phyloP scores from a whole-genome alignment of 2,888 invertebrate species.

The Acrobeloides nanus region DNA sequence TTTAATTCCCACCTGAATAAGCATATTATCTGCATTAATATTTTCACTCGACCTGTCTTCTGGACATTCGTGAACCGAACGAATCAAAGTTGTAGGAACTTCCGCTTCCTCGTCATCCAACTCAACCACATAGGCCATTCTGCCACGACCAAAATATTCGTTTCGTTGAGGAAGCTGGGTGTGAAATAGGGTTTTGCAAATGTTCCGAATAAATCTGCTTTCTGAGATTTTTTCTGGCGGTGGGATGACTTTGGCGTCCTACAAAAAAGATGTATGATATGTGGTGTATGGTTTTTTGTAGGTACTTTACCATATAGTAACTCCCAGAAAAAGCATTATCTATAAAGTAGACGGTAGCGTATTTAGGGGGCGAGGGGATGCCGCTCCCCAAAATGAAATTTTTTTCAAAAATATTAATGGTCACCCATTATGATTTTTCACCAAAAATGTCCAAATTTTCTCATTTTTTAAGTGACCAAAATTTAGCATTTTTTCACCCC shows the following conservation, averaged over 20 bases:
- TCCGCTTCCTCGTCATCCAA: constrained; percentile 79
- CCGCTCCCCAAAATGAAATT: too few species aligned
- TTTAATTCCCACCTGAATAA: constrained; percentile 67
- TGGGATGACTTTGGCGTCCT: constrained; percentile 61
- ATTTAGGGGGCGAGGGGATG: too few species aligned
- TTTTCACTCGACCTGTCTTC: constrained; percentile 64
- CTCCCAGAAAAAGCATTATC: too few species aligned
- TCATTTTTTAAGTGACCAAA: too few species aligned
- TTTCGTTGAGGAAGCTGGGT: constrained; percentile 61
- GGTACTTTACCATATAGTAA: too few species aligned
- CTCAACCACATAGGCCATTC: constrained; percentile 97
- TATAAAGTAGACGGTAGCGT: too few species aligned
- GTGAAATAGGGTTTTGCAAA: constrained; percentile 63
- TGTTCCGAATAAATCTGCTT: constrained; percentile 49
- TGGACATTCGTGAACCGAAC: constrained; percentile 61
- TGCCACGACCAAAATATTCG: constrained; percentile 83
- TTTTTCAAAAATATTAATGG: too few species aligned
- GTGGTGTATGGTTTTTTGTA: too few species aligned
- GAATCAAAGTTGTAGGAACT: constrained; percentile 75
- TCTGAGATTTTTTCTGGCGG: constrained; percentile 24
- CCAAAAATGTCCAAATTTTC: too few species aligned
- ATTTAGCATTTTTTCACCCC: too few species aligned
- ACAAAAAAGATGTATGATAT: too few species aligned
- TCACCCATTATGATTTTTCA: too few species aligned
- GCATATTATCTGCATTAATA: constrained; percentile 64